Base-by-base conservation (phyloP, 2,113 vertebrate genomes). In the Sinocyclocheilus anshuiensis region DNA sequence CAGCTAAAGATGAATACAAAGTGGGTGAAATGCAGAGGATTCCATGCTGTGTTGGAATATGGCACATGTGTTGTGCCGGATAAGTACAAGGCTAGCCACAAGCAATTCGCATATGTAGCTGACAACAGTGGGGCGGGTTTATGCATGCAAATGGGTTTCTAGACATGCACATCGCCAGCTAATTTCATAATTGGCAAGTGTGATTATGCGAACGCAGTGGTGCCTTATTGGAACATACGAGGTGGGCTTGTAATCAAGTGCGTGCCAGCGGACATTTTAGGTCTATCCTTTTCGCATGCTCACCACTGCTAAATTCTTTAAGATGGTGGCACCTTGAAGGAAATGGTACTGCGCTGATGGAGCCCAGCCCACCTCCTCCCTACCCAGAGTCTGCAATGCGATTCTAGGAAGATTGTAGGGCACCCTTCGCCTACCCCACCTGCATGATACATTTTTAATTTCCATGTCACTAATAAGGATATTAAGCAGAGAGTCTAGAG, bases 191-290 rank as follows among this genome's bases (percentile, higher is more conserved):
- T 96, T 96, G 94, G 92, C 94, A 95, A 95, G 95, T 93, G 92
- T 92, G 92, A 88, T 94, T 95, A 83, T 83, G 87, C 55, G 45
- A 83, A 82, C 11, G 76, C 42, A 87, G 92, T 50, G 74, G 93
- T 92, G 72, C 0, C 92, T 93, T 94, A 94, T 95, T 96, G 95
- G 91, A 91, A 93, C 92, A 89, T 91, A 3, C 45, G 9, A 83
- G 61, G 91, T 90, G 91, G 89, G 71, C 91, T 88, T 78, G 83
- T 74, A 71, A 69, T 89, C 76, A 65, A 91, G 91, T 90, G 89
- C 96, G 94, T 97, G 95, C 96, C 96, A 98, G 98, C 96, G 96
- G 98, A 99, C 97, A 99, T 99, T 98, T 99, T 98, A 98, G 96
- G 96, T 97, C 95, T 96, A 96, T 96, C 96, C 95, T 96, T 96